A percentile compares a stretch with the other conserved stretches of the same genome.
Conservation (phyloP, 1,140 invertebrate genomes). For the Drosophila bocqueti region DNA sequence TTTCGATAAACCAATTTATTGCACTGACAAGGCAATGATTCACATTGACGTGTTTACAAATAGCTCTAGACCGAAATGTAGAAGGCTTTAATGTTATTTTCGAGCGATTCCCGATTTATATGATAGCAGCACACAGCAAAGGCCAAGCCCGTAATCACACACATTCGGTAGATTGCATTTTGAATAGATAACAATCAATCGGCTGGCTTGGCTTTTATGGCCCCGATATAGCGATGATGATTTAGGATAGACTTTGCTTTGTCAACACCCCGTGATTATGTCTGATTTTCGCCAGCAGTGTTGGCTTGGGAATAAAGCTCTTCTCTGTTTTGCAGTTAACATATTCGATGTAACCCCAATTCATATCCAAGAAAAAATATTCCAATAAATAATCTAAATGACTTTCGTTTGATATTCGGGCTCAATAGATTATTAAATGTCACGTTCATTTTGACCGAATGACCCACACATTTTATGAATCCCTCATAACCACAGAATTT, state of each 20-base stretch:
- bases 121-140: conserved; percentile 1
- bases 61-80: neutral
- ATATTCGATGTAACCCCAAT: neutral
- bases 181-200: conserved; percentile 36
- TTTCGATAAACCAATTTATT: conserved; percentile 6
- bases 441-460: conserved; percentile 4
- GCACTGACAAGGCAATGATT: conserved; percentile 1
- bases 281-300: conserved; percentile 5
- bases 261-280: conserved; percentile 17
- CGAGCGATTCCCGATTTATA: conserved; percentile 6
- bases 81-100: conserved; percentile 11
- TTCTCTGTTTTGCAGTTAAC: neutral
- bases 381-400: conserved; percentile 10
- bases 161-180: conserved; percentile 2
- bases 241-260: conserved; percentile 43
- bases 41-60: conserved; percentile 19
- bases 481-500: neutral
- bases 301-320: neutral
- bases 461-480: conserved; percentile 5
- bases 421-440: conserved; percentile 2
- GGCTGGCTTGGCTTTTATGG: conserved; percentile 14
- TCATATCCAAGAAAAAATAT: neutral
- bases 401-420: neutral
- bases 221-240: conserved; percentile 26
- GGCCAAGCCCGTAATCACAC: conserved; percentile 10